Evolutionary conservation across 1,140 invertebrate genomes (phyloP).

Genomic region (Parasteatoda tepidariorum): DNA sequence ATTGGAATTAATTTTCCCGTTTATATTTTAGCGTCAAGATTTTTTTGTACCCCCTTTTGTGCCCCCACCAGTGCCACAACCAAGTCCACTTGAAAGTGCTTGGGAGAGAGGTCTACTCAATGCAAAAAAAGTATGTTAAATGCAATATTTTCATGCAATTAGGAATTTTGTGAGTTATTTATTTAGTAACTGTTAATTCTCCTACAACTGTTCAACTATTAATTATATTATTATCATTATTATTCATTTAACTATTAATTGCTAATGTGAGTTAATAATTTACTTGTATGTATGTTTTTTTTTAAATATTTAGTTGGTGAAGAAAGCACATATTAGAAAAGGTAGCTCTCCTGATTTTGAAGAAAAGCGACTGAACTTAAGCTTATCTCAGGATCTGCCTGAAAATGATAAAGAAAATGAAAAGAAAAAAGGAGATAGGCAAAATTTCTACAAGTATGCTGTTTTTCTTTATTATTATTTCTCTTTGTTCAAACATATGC

Average conservation of each 20-base stretch:
- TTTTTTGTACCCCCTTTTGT: background rate
- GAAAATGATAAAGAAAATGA: background rate
- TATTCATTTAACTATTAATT: too few species aligned
- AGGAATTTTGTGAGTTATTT: too few species aligned
- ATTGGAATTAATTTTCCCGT: background rate
- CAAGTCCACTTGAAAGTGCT: background rate
- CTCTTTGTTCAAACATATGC: too few species aligned
- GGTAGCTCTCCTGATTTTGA: background rate
- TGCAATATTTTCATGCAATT: background rate
- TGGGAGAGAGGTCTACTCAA: background rate
- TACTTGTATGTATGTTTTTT: too few species aligned
- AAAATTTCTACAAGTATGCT: background rate
- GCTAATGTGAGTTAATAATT: too few species aligned
- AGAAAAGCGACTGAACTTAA: background rate
- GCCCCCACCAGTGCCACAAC: background rate
- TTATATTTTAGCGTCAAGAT: background rate
- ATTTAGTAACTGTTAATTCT: too few species aligned
- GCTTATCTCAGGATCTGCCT: background rate
- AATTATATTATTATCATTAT: too few species aligned
- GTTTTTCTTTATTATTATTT: background rate
- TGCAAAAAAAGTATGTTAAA: background rate
- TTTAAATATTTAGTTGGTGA: background rate
- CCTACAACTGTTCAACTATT: too few species aligned
- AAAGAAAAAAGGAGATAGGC: background rate
- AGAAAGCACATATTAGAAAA: background rate